Base-by-base conservation (phyloP, 2,797 vertebrate genomes). In the Phalloptychus januarius region DNA sequence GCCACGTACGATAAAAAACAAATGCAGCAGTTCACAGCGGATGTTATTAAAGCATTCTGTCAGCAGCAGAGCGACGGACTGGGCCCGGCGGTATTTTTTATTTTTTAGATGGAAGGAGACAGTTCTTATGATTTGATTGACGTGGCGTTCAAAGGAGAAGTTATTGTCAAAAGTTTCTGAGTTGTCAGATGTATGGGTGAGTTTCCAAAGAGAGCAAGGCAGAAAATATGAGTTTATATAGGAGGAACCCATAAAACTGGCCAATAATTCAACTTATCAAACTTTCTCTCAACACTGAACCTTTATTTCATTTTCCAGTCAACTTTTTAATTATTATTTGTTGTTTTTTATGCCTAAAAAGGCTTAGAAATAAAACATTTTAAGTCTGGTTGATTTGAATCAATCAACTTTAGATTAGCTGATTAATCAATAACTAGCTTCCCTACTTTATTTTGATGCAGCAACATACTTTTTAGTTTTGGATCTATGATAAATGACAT, bases 101-200 rank as follows among this genome's bases (percentile, higher is more conserved):
- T 31, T 58, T 31, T 38, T 6, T 18, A 45, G 50, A 31, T 23
- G 31, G 67, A 45, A n/a, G 45, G 44, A 16, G 33, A 48, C n/a
- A 25, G 33, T 67, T 23, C 33, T 44, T 25, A 2, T 4, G 48
- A 44, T 70, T 0, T 79, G 74, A 77, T 70, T 28, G 74, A 73
- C 45, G 16, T 2, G 15, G 16, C n/a, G 65, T 71, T 44, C 16
- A 45, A 70, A 71, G 72, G 31, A 40, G 73, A 50, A 28, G 36
- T 54, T 79, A 67, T 58, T 78, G 70, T 76, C 50, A 48, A 36
- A 78, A 72, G 42, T 71, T 70, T 46, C 67, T 46, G 23, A 8
- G 38, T 28, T 78, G 77, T 28, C 72, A 82, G 52, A 54, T 61
- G 33, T 78, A 18, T 28, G 1, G 73, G 42, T 25, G 74, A 75